Evolutionary conservation across 2,113 vertebrate species (phyloP), one percentile per base, ranked within the genome.

Genomic region (Clarias magur): DNA sequence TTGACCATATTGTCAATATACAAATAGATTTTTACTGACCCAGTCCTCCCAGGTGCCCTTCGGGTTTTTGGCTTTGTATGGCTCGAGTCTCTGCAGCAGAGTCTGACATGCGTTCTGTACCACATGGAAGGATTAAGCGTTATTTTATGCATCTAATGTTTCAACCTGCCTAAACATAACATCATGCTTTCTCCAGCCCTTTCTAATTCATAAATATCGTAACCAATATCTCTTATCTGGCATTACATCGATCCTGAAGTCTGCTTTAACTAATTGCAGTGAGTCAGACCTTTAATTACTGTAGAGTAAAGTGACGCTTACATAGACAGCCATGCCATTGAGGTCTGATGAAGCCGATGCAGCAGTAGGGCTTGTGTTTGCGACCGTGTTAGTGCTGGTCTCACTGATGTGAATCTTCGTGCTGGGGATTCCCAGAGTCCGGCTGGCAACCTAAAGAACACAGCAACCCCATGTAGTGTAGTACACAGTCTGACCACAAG

Each of bases 331-430:
- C 93, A 97, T 98, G 54, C 98, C 98, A 0, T 99, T 98, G 88
- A 99, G 93, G 92, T 99, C 98, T 0, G 97, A 92, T 0, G 98
- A 98, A 84, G 94, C 96, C 0, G 98, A 99, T 19, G 98, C 98
- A 0, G 98, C 97, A 0, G 98, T 99, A 0, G 98, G 95, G 75
- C 97, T 98, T 10, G 97, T 93, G 73, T 99, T 99, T 67, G 98
- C 96, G 11, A 99, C 97, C 0, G 97, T 98, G 89, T 94, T 97
- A n/a, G 98, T 99, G 94, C 97, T 98, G 0, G 98, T 99, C 94
- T 99, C 98, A 1, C 96, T 96, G 93, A 99, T 97, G 90, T 96
- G 92, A 83, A 99, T 97, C 93, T 96, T 96, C 80, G 96, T 96
- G 48, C 83, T 94, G 48, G 97, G 94, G 38, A 99, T 94, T 59